Conservation (phyloP, 2,797 vertebrate genomes). For the Nannoperca obscura region DNA sequence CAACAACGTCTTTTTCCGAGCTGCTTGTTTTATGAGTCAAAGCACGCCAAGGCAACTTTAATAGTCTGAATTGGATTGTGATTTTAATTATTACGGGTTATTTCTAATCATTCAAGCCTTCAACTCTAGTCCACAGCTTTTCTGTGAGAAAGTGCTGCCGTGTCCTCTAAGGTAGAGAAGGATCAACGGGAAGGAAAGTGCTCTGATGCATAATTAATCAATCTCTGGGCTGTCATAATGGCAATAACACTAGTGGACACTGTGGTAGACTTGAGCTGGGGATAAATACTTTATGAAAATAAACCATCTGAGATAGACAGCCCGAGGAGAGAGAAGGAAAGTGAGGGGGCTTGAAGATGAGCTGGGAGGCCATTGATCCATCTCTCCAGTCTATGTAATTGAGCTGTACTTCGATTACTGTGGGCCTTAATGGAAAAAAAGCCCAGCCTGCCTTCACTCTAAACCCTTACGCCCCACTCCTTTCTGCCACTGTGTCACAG, state of each 20-base stretch:
- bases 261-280: constrained; percentile 65
- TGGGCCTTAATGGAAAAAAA: constrained; percentile 68
- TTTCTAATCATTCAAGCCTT: neutral
- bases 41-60: neutral
- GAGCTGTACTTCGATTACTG: constrained; percentile 72
- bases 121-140: constrained; percentile 17
- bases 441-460: constrained; percentile 49
- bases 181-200: constrained; percentile 58
- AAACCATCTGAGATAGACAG: constrained; percentile 68
- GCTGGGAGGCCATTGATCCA: constrained; percentile 77
- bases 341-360: constrained; percentile 62
- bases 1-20: neutral
- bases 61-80: neutral
- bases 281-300: constrained; percentile 88
- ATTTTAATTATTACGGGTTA: neutral
- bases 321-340: constrained; percentile 46
- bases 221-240: constrained; percentile 66
- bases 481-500: constrained; percentile 12
- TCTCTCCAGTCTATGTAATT: constrained; percentile 73
- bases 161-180: constrained; percentile 43
- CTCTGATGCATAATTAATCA: constrained; percentile 77
- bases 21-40: neutral
- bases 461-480: constrained; percentile 30
- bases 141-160: constrained; percentile 16
- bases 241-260: constrained; percentile 68